A percentile compares a stretch with the other conserved stretches of the same genome.
phyloP scores from a whole-genome alignment of 2,888 invertebrate genomes.

The Diplolepis rosae region DNA sequence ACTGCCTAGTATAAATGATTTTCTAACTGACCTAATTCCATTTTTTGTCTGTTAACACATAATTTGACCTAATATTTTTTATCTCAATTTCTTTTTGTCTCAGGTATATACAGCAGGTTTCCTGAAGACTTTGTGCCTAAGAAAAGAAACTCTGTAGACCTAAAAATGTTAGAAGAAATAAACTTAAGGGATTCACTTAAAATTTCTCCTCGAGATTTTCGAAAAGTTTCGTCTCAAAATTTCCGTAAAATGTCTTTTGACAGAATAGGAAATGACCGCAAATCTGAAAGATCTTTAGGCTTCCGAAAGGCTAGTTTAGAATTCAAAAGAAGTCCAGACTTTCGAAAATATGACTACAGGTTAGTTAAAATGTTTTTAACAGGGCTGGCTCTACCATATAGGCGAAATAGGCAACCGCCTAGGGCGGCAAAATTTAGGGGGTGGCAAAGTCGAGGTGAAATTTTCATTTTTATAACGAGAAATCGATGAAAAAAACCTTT shows the following conservation, averaged over 20 bases:
- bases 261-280: constrained; percentile 63
- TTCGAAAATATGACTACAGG: constrained; percentile 68
- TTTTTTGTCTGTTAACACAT: background rate
- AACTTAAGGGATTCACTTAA: constrained; percentile 55
- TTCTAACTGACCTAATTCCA: background rate
- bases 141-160: constrained; percentile 68
- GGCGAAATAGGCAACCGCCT: too few species aligned
- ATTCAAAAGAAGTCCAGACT: constrained; percentile 68
- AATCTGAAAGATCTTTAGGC: constrained; percentile 62
- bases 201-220: constrained; percentile 66
- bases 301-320: constrained; percentile 69
- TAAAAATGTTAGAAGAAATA: constrained; percentile 65
- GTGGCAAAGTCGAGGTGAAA: too few species aligned
- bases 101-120: constrained; percentile 65
- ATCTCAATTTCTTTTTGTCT: constrained; percentile 29
- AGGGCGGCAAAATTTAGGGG: too few species aligned
- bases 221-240: constrained; percentile 66
- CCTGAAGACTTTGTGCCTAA: constrained; percentile 69
- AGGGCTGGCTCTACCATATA: too few species aligned
- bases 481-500: too few species aligned
- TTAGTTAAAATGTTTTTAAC: constrained; percentile 42
- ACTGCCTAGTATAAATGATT: background rate
- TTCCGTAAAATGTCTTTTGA: constrained; percentile 71
- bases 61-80: background rate
- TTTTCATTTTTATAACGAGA: too few species aligned